phyloP scores from a whole-genome alignment of 2,888 invertebrate species.

The Coelinius sp. region DNA sequence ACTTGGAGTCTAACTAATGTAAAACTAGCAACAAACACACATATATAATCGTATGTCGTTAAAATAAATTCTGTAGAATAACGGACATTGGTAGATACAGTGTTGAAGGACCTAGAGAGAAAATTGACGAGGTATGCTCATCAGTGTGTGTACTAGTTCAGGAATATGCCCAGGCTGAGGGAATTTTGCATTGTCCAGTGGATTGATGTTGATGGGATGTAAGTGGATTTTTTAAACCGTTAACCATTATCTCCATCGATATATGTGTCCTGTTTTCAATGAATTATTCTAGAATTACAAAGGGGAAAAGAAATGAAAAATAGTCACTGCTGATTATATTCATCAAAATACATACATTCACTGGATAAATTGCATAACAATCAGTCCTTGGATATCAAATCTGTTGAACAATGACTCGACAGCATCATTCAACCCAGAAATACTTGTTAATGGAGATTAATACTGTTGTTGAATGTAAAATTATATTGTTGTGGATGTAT shows the following conservation, averaged over 20 bases:
- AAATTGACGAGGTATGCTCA: neutral
- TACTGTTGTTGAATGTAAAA: neutral
- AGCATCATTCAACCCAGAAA: neutral
- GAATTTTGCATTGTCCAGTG: conserved; percentile 25
- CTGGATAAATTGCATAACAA: neutral
- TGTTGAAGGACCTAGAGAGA: neutral
- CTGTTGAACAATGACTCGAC: conserved; percentile 11
- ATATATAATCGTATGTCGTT: conserved; percentile 34
- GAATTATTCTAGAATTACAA: neutral
- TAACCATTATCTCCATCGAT: conserved; percentile 20
- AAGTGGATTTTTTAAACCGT: conserved; percentile 23
- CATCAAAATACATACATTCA: neutral
- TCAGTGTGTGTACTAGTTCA: conserved; percentile 3
- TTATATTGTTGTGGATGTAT: conserved; percentile 28
- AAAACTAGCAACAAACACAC: neutral
- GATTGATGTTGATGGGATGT: conserved; percentile 25
- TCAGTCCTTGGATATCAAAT: neutral
- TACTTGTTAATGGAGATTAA: conserved; percentile 14
- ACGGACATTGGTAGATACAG: conserved; percentile 17
- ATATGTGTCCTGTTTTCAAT: conserved; percentile 15
- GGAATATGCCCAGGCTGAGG: neutral
- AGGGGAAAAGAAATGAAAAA: neutral
- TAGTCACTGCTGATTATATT: conserved; percentile 6
- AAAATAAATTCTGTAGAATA: conserved; percentile 35
- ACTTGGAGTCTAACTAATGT: neutral